phyloP scores from a whole-genome alignment of 2,888 invertebrate genomes.

The Beris morrisii region DNA sequence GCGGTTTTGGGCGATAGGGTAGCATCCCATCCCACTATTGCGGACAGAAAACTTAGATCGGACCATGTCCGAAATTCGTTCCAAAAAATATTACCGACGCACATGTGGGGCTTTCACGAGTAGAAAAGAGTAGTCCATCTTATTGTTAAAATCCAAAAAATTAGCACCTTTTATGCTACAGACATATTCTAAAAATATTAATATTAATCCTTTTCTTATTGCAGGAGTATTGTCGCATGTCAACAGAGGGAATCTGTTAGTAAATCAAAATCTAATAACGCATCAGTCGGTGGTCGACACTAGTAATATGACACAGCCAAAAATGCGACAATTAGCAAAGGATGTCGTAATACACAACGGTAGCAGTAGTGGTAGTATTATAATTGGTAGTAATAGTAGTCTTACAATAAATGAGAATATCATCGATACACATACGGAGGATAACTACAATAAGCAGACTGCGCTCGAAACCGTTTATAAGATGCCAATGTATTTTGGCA shows the following conservation, averaged over 20 bases:
- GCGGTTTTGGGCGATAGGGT: no score
- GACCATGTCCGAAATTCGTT: no score
- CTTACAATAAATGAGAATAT: constrained; percentile 39
- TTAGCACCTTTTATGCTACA: no score
- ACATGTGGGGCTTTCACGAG: no score
- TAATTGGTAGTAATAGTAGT: constrained; percentile 25
- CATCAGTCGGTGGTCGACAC: constrained; percentile 36
- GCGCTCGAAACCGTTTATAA: constrained; percentile 55
- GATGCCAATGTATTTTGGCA: constrained; percentile 77
- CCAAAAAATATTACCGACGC: no score
- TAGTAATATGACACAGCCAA: constrained; percentile 31
- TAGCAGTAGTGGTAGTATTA: constrained; percentile 17
- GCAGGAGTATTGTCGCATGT: constrained; percentile 45
- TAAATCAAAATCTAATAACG: constrained; percentile 54
- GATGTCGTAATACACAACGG: constrained; percentile 9
- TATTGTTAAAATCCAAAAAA: no score
- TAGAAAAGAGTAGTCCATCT: no score
- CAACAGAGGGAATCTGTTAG: constrained; percentile 46
- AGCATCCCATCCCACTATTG: no score
- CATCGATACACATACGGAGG: constrained; percentile 41
- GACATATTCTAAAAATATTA: no score
- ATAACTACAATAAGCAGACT: constrained; percentile 41
- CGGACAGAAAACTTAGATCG: no score
- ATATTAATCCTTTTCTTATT: constrained; percentile 32
- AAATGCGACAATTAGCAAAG: constrained; percentile 34